Evolutionary conservation across 1,140 invertebrate species (phyloP).

Genomic region (Rhyacophila brunnea): DNA sequence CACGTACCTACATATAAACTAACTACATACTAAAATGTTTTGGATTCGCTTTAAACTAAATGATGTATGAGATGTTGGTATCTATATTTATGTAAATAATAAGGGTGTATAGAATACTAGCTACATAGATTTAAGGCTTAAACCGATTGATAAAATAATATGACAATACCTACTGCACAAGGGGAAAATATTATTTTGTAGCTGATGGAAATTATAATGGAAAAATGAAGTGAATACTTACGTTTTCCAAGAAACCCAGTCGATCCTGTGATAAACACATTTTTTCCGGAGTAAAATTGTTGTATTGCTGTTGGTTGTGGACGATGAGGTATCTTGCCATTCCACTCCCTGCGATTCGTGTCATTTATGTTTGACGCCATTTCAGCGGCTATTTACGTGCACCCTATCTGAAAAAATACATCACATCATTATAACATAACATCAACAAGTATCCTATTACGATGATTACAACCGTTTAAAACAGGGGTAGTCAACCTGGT

Average conservation of each 20-base stretch:
- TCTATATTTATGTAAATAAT: background rate
- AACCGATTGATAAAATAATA: background rate
- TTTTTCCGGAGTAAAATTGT: conserved; percentile 57
- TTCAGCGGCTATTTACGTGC: too few species aligned
- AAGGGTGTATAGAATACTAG: background rate
- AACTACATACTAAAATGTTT: too few species aligned
- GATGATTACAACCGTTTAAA: too few species aligned
- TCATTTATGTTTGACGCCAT: too few species aligned
- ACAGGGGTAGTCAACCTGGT: too few species aligned
- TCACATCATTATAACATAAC: too few species aligned
- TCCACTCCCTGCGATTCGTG: background rate
- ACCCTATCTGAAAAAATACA: too few species aligned
- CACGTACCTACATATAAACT: too few species aligned
- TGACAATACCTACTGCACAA: too few species aligned
- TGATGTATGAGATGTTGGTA: background rate
- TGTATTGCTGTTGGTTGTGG: conserved; percentile 42
- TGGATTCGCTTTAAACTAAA: too few species aligned
- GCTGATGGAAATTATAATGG: background rate
- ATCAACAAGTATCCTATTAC: too few species aligned
- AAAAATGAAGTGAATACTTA: conserved; percentile 28
- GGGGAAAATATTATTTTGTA: background rate
- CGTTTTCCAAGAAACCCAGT: conserved; percentile 81
- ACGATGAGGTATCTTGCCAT: conserved; percentile 43
- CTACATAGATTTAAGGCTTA: background rate
- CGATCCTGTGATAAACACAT: conserved; percentile 68